Conservation (phyloP, 2,113 vertebrate genomes). For the Dunckerocampus dactyliophorus region DNA sequence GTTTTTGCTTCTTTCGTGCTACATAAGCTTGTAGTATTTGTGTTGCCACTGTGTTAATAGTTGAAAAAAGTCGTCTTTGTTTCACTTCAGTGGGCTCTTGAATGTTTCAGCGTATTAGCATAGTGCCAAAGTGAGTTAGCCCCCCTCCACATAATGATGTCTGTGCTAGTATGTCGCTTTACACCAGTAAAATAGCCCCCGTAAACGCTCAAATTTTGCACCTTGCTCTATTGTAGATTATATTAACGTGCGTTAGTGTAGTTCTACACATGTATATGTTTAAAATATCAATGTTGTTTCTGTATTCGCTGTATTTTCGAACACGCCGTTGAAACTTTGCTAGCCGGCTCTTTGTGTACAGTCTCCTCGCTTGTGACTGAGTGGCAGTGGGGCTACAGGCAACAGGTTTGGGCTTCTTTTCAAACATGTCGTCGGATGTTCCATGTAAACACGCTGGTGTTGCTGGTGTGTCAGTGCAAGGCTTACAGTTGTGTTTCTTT, state of each 20-base stretch:
- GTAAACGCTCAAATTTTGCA: background rate
- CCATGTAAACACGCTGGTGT: constrained; percentile 2
- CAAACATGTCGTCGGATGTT: constrained; percentile 29
- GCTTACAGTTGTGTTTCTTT: constrained; percentile 10
- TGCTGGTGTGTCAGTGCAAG: background rate
- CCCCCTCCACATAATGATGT: constrained; percentile 12
- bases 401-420: constrained; percentile 59
- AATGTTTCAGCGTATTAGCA: constrained; percentile 53
- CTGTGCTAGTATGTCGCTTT: background rate
- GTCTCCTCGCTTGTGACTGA: constrained; percentile 11
- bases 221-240: no score
- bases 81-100: constrained; percentile 49
- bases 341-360: constrained; percentile 53
- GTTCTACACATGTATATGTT: background rate
- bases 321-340: constrained; percentile 32
- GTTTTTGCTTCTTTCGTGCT: constrained; percentile 38
- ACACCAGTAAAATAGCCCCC: background rate
- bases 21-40: constrained; percentile 21
- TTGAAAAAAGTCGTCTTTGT: constrained; percentile 69
- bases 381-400: constrained; percentile 37
- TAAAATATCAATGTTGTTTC: background rate
- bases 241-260: no score
- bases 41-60: background rate
- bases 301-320: background rate
- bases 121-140: constrained; percentile 17